Evolutionary conservation across 1,140 invertebrate species (phyloP).

Genomic region (Magallana angulata): DNA sequence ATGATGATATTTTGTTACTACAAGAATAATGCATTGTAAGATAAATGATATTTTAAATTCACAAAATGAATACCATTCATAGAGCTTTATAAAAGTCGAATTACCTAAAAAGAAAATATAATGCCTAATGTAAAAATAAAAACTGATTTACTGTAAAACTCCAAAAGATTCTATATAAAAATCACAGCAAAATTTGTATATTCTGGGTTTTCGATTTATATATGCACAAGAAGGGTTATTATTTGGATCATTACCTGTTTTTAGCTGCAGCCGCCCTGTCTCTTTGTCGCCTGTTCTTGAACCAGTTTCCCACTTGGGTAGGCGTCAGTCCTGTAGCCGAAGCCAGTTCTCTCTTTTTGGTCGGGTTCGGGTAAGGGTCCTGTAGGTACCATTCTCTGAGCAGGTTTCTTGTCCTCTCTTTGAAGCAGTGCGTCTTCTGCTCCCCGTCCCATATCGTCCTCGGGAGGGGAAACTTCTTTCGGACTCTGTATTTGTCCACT

Average conservation of each 20-base stretch:
- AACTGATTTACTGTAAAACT: too few species aligned
- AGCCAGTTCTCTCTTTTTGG: slow-evolving; percentile 98
- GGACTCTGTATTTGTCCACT: slow-evolving; percentile 99
- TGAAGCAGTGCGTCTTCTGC: slow-evolving; percentile 99
- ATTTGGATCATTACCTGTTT: slow-evolving; percentile 87
- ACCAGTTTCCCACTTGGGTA: slow-evolving; percentile 99
- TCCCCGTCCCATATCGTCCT: slow-evolving; percentile 99
- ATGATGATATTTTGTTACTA: too few species aligned
- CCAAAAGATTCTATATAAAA: too few species aligned
- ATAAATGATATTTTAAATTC: too few species aligned
- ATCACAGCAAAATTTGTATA: too few species aligned
- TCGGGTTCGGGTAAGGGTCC: slow-evolving; percentile 99
- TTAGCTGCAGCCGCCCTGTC: slow-evolving; percentile 99
- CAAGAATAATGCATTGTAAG: too few species aligned
- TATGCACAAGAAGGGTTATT: too few species aligned
- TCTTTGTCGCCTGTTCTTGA: slow-evolving; percentile 98
- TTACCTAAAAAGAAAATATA: too few species aligned
- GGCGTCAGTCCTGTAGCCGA: slow-evolving; percentile 98
- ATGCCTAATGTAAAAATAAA: too few species aligned
- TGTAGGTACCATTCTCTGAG: slow-evolving; percentile 94
- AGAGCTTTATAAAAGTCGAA: too few species aligned
- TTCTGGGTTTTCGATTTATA: too few species aligned
- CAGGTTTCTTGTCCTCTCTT: slow-evolving; percentile 96
- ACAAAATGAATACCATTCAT: too few species aligned
- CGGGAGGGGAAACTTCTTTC: slow-evolving; percentile 99